Evolutionary conservation across 2,888 invertebrate species (phyloP), one percentile per base, ranked within the genome.

Genomic region (Chrysina gloriosa): DNA sequence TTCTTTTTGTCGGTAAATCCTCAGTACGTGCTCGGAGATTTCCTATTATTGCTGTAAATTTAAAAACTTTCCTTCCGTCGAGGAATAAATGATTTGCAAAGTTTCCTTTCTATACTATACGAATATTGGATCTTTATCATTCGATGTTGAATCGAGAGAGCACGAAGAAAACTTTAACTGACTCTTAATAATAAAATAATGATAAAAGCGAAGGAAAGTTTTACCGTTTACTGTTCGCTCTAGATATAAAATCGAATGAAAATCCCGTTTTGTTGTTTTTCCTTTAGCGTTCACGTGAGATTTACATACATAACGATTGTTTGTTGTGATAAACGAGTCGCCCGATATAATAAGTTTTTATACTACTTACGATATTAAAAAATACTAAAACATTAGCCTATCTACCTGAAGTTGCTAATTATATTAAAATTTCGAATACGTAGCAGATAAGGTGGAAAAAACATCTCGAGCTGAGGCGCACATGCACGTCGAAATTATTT

Each of bases 231-330:
- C 19, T 52, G 31, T 52, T 52, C 14, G 2, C 23, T 16, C 6
- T 14, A 21, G 47, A 21, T 21, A 47, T 31, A 52, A 16, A 29
- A 31, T 14, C 6, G 19, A 31, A 29, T 16, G 58, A 39, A 39
- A 36, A 25, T 58, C 14, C 25, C 42, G 58, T 58, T 23, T 58
- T 25, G 39, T 42, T 52, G 27, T 50, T 52, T 29, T 29, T 58
- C 34, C n/a, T 14, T 27, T 39, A 25, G 25, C 36, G 23, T 39
- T 27, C n/a, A 25, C 23, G 16, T n/a, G n/a, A 39, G 58, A 58
- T 58, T 58, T 39, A 25, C 58, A n/a, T n/a, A n/a, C n/a, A 39
- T 39, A 56, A 39, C 25, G 58, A 36, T 52, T 39, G 58, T 58
- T 58, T 16, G 58, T 31, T 31, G 19, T 52, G 31, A 58, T 23